Evolutionary conservation across 2,888 invertebrate genomes (phyloP).

Genomic region (Chesias legatella): DNA sequence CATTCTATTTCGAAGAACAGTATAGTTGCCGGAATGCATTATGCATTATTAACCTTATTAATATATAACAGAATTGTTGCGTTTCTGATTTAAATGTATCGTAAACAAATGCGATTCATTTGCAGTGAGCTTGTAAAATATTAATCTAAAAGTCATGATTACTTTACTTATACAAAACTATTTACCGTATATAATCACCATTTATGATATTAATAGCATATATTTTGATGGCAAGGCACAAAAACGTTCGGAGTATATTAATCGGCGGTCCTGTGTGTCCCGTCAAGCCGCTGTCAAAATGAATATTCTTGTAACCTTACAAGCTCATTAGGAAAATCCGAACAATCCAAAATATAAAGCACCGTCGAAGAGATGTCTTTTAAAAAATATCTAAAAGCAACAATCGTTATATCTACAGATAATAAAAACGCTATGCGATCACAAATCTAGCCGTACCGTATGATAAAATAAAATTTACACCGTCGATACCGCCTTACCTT

Average conservation of each 20-base stretch:
- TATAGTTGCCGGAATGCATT: conserved; percentile 17
- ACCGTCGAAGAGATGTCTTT: conserved; percentile 18
- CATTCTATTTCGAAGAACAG: not conserved
- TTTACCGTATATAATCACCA: too few relatives aligned
- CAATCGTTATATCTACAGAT: conserved; percentile 21
- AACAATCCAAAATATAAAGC: conserved; percentile 27
- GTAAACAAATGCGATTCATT: conserved; percentile 14
- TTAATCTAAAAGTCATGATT: conserved; percentile 14
- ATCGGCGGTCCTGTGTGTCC: conserved; percentile 13
- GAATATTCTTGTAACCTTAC: conserved; percentile 18
- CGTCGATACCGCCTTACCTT: conserved; percentile 63
- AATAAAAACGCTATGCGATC: conserved; percentile 66
- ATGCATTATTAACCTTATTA: conserved; percentile 11
- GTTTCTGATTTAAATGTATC: conserved; percentile 7
- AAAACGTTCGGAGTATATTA: conserved; percentile 15
- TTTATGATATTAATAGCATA: conserved; percentile 8
- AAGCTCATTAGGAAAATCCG: conserved; percentile 23
- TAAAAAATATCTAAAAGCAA: conserved; percentile 20
- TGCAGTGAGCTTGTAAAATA: conserved; percentile 26
- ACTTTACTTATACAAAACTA: too few relatives aligned
- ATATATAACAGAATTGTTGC: conserved; percentile 10
- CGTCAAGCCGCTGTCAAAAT: conserved; percentile 18
- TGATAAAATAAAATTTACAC: conserved; percentile 73
- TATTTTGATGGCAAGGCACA: conserved; percentile 28
- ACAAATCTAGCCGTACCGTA: conserved; percentile 68